Conservation (phyloP, 53 echinoderm and acorn worm species). For the Astropecten irregularis region DNA sequence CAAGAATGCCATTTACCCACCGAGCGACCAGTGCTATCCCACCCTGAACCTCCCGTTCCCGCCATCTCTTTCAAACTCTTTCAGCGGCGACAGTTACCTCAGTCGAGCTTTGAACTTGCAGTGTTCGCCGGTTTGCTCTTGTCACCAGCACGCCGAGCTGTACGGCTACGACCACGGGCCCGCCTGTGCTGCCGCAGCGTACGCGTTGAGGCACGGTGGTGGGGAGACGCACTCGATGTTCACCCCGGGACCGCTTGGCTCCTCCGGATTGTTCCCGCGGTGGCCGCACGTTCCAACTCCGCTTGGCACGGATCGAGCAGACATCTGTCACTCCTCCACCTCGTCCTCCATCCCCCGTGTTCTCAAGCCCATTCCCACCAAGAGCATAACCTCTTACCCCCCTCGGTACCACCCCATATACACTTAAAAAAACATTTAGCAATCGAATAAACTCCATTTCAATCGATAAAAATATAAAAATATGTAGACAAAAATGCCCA, state of each 20-base stretch:
- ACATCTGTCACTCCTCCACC: slow-evolving; percentile 43
- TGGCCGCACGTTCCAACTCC: slow-evolving; percentile 50
- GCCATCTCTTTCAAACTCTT: background rate
- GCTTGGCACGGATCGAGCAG: slow-evolving; percentile 20
- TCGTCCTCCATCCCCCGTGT: slow-evolving; percentile 57
- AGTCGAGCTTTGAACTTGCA: slow-evolving; percentile 29
- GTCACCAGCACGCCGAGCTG: slow-evolving; percentile 25
- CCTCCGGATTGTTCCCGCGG: slow-evolving; percentile 50
- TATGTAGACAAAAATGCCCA: slow-evolving; percentile 27
- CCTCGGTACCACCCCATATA: slow-evolving; percentile 84
- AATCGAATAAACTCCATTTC: slow-evolving; percentile 16
- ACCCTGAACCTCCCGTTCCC: slow-evolving; percentile 23
- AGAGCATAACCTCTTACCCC: slow-evolving; percentile 78
- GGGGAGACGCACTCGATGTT: slow-evolving; percentile 3
- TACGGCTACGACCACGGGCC: slow-evolving; percentile 15
- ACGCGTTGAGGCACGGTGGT: slow-evolving; percentile 29
- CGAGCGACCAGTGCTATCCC: slow-evolving; percentile 5
- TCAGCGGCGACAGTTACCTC: slow-evolving; percentile 13
- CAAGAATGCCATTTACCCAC: slow-evolving; percentile 53
- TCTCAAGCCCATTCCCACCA: slow-evolving; percentile 86
- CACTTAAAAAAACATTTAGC: slow-evolving; percentile 52
- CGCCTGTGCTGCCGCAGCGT: slow-evolving; percentile 41
- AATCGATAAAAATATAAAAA: background rate
- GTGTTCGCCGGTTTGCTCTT: slow-evolving; percentile 45
- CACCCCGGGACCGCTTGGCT: slow-evolving; percentile 37